Percentiles rank a stretch among this genome's conserved stretches.
These are phyloP conservation scores for Pseudoips prasinana DNA, from an alignment of 2,888 invertebrate species.

Conservation along the genomic window DNA sequence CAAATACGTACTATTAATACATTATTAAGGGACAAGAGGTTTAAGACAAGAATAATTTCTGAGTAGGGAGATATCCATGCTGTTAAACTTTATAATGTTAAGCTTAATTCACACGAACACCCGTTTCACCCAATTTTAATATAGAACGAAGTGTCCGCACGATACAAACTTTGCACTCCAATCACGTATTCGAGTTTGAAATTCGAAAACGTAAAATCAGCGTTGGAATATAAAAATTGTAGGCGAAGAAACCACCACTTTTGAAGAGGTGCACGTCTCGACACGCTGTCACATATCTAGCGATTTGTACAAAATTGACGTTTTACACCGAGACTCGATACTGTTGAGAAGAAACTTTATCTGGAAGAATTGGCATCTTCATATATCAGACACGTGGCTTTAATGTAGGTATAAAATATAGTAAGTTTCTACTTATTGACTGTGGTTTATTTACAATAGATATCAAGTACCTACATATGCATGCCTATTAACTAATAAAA, in stretches of 20 bases:
- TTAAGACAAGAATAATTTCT: too few relatives aligned
- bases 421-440: too few relatives aligned
- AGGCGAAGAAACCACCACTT: conserved; percentile 43
- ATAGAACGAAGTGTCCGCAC: conserved; percentile 51
- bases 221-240: conserved; percentile 64
- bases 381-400: too few relatives aligned
- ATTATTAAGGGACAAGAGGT: too few relatives aligned
- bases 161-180: conserved; percentile 53
- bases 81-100: too few relatives aligned
- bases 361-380: conserved; percentile 16
- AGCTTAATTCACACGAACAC: conserved; percentile 13
- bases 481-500: too few relatives aligned
- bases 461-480: too few relatives aligned
- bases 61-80: too few relatives aligned
- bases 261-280: conserved; percentile 39
- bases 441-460: too few relatives aligned
- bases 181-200: conserved; percentile 67
- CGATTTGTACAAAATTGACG: conserved; percentile 65
- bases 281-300: conserved; percentile 54
- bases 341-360: conserved; percentile 45
- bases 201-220: conserved; percentile 70
- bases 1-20: too few relatives aligned
- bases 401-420: too few relatives aligned
- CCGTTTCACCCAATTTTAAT: conserved; percentile 43
- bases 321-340: conserved; percentile 43